Base-by-base conservation (phyloP, 1,140 invertebrate species). In the Pteromalus puparum region DNA sequence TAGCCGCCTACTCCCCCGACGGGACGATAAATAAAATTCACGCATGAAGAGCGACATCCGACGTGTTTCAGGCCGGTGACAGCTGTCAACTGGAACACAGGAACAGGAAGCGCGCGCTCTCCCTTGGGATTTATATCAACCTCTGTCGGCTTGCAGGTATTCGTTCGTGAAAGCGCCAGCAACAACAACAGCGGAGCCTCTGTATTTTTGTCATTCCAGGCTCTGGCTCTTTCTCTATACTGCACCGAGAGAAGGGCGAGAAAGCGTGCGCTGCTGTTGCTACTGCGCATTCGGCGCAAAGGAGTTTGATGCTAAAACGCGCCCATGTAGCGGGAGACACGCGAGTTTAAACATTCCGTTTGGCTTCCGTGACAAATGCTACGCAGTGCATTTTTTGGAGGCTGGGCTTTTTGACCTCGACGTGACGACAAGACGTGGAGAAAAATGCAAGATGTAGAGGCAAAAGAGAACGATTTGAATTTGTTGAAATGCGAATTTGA, bases 121-220 rank as follows among this genome's bases (percentile, higher is more conserved):
- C 88, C 87, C 89, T 84, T 84, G 87, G 88, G 88, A 90, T 91
- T 90, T 90, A 91, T 91, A 90, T 90, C 87, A 81, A 84, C 65
- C 82, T 84, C 68, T 84, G 85, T 79, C 77, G 80, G 74, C 53
- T 79, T 26, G 15, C 81, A 81, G 70, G 79, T 85, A 84, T 73
- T 78, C 86, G 70, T 30, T 74, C 78, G 67, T 86, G 83, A 86
- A 87, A 85, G 61, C 80, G 72, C 28, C 18, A 6, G 30, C 30
- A 34, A 34, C 30, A 34, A 30, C 30, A 67, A 65, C 46, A 78
- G 53, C 79, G 77, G 7, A 28, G 18, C n/a, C 28, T 28, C 48
- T 65, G 26, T 78, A 15, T 76, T 76, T 78, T 78, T 21, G 26
- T 61, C 46, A 77, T 78, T 34, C 21, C 26, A 15, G 24, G 21